Percentiles rank a stretch among this genome's conserved stretches.
phyloP scores from a whole-genome alignment of 2,113 vertebrate genomes.

The Catagonus wagneri region DNA sequence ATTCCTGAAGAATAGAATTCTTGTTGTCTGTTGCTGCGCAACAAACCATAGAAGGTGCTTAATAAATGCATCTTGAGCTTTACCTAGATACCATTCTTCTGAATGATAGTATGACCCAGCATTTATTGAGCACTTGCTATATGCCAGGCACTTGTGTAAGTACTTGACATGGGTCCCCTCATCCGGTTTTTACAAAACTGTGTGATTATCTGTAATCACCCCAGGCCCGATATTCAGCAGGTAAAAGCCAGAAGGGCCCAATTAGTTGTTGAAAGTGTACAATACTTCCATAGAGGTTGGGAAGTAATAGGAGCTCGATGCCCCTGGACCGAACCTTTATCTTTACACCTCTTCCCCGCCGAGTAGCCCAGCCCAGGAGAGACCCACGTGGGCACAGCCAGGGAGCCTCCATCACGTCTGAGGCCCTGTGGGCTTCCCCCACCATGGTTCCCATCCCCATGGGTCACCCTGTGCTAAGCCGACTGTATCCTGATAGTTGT shows the following conservation, averaged over 20 bases:
- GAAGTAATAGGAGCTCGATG: neutral
- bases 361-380: neutral
- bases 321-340: neutral
- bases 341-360: neutral
- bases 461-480: neutral
- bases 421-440: neutral
- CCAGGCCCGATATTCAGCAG: neutral
- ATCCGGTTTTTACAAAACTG: neutral
- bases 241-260: neutral
- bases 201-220: neutral
- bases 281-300: neutral
- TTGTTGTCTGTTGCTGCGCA: neutral
- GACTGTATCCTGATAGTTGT: neutral
- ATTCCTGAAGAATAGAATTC: neutral
- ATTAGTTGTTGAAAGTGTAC: neutral
- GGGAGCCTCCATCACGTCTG: neutral
- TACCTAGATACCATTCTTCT: neutral
- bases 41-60: neutral
- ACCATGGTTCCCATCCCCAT: rapidly evolving
- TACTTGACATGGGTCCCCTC: neutral
- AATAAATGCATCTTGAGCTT: neutral
- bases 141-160: neutral
- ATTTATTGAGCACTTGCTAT: neutral
- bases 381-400: neutral
- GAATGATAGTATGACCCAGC: neutral